Percentiles rank a stretch among this genome's conserved stretches.
Evolutionary conservation across 2,113 vertebrate genomes (phyloP).

Genomic region (Esox niger): DNA sequence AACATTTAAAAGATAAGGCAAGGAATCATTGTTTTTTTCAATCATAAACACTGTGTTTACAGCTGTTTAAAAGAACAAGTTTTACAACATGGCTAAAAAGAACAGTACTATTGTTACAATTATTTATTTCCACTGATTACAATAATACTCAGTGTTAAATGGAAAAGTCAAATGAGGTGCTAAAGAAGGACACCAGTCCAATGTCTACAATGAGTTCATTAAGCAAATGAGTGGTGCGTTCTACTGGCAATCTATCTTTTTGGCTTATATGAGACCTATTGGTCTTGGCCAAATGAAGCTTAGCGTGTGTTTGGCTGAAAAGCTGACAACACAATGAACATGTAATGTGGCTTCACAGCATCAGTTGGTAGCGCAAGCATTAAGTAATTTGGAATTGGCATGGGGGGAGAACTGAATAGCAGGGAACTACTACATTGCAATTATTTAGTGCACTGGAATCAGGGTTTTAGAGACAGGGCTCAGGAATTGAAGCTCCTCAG

Average conservation of each 20-base stretch:
- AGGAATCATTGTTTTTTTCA: too few species aligned
- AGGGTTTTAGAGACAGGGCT: constrained; percentile 30
- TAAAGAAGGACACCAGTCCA: background rate
- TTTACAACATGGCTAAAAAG: too few species aligned
- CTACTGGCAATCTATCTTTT: background rate
- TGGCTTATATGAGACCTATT: background rate
- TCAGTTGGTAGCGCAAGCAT: constrained; percentile 7
- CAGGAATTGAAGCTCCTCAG: constrained; percentile 50
- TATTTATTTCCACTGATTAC: background rate
- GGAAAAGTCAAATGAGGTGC: background rate
- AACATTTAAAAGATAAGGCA: too few species aligned
- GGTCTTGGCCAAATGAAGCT: constrained; percentile 22
- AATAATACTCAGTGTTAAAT: background rate
- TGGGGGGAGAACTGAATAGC: background rate
- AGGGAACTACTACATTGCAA: constrained; percentile 23
- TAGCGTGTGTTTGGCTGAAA: constrained; percentile 8
- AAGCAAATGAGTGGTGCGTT: background rate
- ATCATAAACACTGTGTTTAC: too few species aligned
- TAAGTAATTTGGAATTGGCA: constrained; percentile 29
- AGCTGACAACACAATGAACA: constrained; percentile 27
- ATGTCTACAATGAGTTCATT: background rate
- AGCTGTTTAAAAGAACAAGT: too few species aligned
- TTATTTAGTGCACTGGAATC: constrained; percentile 24
- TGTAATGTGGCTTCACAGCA: constrained; percentile 31
- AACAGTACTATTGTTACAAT: background rate